phyloP scores from a whole-genome alignment of 2,888 invertebrate species.

The Podabrus alpinus region DNA sequence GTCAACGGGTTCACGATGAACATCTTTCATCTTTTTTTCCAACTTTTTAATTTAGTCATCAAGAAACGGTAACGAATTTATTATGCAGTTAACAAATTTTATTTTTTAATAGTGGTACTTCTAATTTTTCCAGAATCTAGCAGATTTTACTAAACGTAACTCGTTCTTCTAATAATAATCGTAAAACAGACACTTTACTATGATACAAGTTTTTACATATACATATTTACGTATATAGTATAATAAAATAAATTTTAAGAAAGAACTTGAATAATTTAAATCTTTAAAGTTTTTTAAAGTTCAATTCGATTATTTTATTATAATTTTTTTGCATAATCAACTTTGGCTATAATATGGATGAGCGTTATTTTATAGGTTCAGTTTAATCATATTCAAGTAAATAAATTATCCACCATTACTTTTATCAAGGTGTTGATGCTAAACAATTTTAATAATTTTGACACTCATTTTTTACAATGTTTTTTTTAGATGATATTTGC shows the following conservation, averaged over 20 bases:
- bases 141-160: neutral
- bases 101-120: no score
- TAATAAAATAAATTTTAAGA: neutral
- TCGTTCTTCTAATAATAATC: neutral
- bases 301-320: neutral
- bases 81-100: no score
- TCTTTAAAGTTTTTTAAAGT: neutral
- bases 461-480: neutral
- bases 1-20: neutral
- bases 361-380: neutral
- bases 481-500: no score
- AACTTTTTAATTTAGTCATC: no score
- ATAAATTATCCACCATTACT: neutral
- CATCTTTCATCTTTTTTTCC: no score
- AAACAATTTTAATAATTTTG: neutral
- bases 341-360: neutral
- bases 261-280: neutral
- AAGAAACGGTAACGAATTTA: no score
- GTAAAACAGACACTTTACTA: neutral
- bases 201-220: neutral
- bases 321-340: neutral
- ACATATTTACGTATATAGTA: neutral
- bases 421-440: neutral
- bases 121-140: neutral
- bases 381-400: neutral